Evolutionary conservation across 2,888 invertebrate species (phyloP).

Genomic region (Blomia tropicalis): DNA sequence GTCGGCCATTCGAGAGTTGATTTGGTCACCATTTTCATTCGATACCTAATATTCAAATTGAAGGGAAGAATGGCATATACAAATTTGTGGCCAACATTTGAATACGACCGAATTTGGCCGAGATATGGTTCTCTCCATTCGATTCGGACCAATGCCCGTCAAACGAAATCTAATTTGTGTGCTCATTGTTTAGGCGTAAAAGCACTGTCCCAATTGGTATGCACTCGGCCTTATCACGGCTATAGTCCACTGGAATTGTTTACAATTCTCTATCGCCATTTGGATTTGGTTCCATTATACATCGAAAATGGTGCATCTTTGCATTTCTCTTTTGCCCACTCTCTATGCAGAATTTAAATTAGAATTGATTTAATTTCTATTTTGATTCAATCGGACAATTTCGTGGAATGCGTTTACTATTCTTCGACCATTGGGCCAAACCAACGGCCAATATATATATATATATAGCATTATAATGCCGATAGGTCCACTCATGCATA

Average conservation of each 20-base stretch:
- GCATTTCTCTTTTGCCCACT: background rate
- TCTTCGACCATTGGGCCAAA: too few relatives aligned
- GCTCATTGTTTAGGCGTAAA: conserved; percentile 7
- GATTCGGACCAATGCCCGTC: background rate
- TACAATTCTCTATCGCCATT: conserved; percentile 7
- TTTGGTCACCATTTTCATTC: background rate
- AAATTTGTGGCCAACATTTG: background rate
- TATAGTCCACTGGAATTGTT: conserved; percentile 1
- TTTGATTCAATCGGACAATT: conserved; percentile 10
- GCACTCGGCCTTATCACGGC: conserved; percentile 1
- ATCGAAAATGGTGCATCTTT: background rate
- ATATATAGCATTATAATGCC: background rate
- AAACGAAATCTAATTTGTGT: conserved; percentile 12
- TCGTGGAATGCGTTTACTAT: background rate
- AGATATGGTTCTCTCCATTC: background rate
- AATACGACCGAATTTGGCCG: background rate
- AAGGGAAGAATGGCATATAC: background rate
- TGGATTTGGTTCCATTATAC: background rate
- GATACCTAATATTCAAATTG: background rate
- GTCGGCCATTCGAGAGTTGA: background rate
- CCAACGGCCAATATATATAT: too few relatives aligned
- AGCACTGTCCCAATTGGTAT: background rate
- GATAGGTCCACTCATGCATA: conserved; percentile 7
- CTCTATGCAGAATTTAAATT: background rate
- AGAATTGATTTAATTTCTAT: conserved; percentile 13